Conservation (phyloP, 2,797 vertebrate genomes). For the Acrocephalus scirpaceus region DNA sequence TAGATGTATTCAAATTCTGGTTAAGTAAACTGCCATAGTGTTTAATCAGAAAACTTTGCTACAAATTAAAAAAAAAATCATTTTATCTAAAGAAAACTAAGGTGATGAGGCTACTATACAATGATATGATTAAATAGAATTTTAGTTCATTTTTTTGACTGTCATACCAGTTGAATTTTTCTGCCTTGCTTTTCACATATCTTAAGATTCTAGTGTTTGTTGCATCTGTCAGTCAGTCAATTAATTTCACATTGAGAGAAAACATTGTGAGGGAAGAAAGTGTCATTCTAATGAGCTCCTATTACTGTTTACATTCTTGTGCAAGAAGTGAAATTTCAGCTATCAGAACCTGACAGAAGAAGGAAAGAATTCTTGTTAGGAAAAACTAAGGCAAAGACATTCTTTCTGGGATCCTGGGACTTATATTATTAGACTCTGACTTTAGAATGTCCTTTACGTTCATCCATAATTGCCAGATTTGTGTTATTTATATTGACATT, state of each 20-base stretch:
- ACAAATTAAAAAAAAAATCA: background rate
- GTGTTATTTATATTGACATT: background rate
- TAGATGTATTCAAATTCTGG: background rate
- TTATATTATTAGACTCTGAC: background rate
- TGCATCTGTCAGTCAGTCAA: background rate
- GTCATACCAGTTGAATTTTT: background rate
- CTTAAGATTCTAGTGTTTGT: background rate
- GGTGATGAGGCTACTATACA: background rate
- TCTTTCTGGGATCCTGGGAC: background rate
- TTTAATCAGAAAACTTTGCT: background rate
- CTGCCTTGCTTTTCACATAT: background rate
- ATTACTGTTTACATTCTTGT: slow-evolving; percentile 44
- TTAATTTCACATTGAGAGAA: slow-evolving; percentile 31
- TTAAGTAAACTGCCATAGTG: background rate
- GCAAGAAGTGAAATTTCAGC: slow-evolving; percentile 2
- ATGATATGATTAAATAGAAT: background rate
- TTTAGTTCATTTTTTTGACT: background rate
- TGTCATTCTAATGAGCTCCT: slow-evolving; percentile 52
- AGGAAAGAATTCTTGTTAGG: background rate
- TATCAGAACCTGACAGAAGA: slow-evolving; percentile 2
- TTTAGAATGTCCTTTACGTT: background rate
- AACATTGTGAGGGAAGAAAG: background rate
- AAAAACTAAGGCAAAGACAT: background rate
- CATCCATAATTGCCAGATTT: background rate
- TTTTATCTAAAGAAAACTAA: background rate